Base-by-base conservation (phyloP, 2,888 invertebrate genomes). In the Andrena camellia region DNA sequence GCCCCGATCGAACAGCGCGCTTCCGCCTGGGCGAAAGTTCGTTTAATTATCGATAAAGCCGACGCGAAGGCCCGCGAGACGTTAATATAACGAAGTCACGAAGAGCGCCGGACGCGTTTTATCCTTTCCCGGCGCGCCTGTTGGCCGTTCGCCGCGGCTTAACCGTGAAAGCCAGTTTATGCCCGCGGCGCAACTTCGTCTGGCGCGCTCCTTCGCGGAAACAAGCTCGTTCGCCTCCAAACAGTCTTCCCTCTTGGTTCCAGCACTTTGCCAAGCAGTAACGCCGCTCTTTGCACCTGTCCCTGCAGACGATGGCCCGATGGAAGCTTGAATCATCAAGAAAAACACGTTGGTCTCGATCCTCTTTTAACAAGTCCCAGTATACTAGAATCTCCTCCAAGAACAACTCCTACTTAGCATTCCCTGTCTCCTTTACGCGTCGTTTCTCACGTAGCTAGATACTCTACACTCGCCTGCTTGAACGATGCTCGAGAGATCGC, bases 41-140 rank as follows among this genome's bases (percentile, higher is more conserved):
- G 59, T 82, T 82, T 82, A 84, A 82, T 84, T 84, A 84, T 82
- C 84, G 84, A 84, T 82, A 84, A 84, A 84, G 76, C 82, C 78
- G 84, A 60, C 71, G 48, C 64, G 50, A 62, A 23, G 60, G 64
- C 57, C 48, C 70, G 70, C 70, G 74, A 83, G 83, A 83, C 83
- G 83, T 81, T 81, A 67, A 81, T 83, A 83, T 76, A 81, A 80
- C 72, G 69, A 60, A 80, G 80, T 72, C 83, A 66, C 64, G 72
- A 76, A 52, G 69, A 80, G 68, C 63, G 63, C 23, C 35, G 35
- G 33, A 10, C 63, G 63, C 63, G 35, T 42, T 63, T 35, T 63
- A 63, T 63, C 42, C 63, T 20, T 35, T 35, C 35, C 33, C 20
- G 5, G 10, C 0, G 29, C 29, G 23, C 33, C 17, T 33, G n/a